Evolutionary conservation across 2,888 invertebrate species (phyloP).

Genomic region (Cerceris rybyensis): DNA sequence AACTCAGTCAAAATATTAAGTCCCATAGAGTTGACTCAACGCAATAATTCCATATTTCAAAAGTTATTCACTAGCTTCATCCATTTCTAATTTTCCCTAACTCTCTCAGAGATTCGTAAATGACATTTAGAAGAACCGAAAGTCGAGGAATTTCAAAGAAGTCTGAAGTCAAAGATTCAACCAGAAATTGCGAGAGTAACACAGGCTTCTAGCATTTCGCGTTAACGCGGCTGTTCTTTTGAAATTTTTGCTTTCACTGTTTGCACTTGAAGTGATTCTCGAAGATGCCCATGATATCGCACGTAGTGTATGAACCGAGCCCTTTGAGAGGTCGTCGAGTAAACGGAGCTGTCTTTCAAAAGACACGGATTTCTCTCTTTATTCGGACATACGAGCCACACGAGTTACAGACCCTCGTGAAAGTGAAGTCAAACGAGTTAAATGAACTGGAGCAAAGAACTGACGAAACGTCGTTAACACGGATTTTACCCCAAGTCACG

Average conservation of each 20-base stretch:
- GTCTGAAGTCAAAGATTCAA: conserved; percentile 19
- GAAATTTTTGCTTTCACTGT: conserved; percentile 21
- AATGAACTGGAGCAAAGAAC: conserved; percentile 36
- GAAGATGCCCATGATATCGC: conserved; percentile 30
- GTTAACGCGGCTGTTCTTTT: conserved; percentile 9
- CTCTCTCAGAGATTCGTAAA: too few relatives aligned
- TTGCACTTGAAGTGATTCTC: conserved; percentile 21
- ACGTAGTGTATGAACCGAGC: conserved; percentile 11
- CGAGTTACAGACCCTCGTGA: background rate
- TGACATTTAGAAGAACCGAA: too few relatives aligned
- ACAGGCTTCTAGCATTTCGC: conserved; percentile 6
- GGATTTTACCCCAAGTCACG: background rate
- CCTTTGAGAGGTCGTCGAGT: conserved; percentile 12
- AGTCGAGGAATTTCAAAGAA: background rate
- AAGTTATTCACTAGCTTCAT: too few relatives aligned
- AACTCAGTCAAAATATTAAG: too few relatives aligned
- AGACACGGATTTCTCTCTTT: background rate
- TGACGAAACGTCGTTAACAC: conserved; percentile 19
- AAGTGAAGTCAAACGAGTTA: conserved; percentile 30
- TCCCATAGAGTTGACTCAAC: too few relatives aligned
- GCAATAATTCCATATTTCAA: too few relatives aligned
- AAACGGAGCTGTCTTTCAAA: conserved; percentile 1
- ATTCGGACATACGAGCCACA: background rate
- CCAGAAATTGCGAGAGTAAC: conserved; percentile 24
- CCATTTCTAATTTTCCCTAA: too few relatives aligned